These are phyloP conservation scores for Nestor notabilis DNA, from an alignment of 2,113 vertebrate species.

Conservation along the genomic window DNA sequence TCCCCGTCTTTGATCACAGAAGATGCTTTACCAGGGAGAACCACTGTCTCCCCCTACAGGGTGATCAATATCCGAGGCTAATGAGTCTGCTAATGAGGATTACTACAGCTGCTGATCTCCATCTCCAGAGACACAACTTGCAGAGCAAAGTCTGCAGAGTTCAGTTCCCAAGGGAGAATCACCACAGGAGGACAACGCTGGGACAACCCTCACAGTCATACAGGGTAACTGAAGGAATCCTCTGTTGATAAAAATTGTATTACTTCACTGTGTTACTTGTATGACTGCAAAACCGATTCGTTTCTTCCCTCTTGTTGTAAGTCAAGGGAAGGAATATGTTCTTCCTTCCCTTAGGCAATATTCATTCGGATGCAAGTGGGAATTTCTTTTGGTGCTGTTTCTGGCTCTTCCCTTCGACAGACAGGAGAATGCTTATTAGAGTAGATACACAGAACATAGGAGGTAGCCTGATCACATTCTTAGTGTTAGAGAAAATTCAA, in stretches of 20 bases:
- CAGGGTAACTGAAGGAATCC: background rate
- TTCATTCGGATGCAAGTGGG: constrained; percentile 40
- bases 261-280: background rate
- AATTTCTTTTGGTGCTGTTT: constrained; percentile 31
- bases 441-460: background rate
- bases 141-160: background rate
- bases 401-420: background rate
- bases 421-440: constrained; percentile 20
- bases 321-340: background rate
- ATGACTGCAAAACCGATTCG: background rate
- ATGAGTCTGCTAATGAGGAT: constrained; percentile 27
- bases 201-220: background rate
- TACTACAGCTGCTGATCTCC: background rate
- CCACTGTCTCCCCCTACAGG: constrained; percentile 56
- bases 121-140: background rate
- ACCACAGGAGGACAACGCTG: background rate
- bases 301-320: background rate
- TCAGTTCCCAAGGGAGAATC: background rate
- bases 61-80: constrained; percentile 39
- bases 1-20: constrained; percentile 1
- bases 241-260: background rate
- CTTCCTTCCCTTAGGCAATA: background rate
- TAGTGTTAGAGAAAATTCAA: background rate
- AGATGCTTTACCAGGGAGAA: constrained; percentile 7
- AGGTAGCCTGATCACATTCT: background rate